A percentile compares a stretch with the other conserved stretches of the same genome.
Evolutionary conservation across 2,113 vertebrate species (phyloP).

Genomic region (Haplochromis burtoni): DNA sequence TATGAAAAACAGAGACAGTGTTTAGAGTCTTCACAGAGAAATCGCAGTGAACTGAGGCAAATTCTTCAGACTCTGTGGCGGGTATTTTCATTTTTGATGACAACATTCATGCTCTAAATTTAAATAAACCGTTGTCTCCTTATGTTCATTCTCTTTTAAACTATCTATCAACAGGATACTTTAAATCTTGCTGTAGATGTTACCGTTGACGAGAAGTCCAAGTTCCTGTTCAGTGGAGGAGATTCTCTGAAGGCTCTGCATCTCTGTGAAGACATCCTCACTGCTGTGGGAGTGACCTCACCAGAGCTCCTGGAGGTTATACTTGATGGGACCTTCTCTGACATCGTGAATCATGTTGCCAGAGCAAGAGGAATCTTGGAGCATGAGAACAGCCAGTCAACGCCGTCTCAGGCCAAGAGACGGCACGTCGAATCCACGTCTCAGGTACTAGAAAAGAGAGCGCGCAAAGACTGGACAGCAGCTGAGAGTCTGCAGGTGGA

Average conservation of each 20-base stretch:
- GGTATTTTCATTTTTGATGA: slow-evolving; percentile 63
- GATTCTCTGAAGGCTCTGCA: slow-evolving; percentile 84
- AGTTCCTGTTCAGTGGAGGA: slow-evolving; percentile 85
- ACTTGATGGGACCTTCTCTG: slow-evolving; percentile 74
- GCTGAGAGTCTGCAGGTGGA: neutral
- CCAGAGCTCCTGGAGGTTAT: slow-evolving; percentile 82
- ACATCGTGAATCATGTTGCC: slow-evolving; percentile 71
- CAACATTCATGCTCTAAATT: neutral
- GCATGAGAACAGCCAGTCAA: neutral
- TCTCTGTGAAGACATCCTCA: slow-evolving; percentile 76
- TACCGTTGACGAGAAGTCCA: slow-evolving; percentile 64
- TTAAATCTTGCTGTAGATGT: slow-evolving; percentile 69
- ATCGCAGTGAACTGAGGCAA: slow-evolving; percentile 70
- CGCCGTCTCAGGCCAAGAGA: neutral
- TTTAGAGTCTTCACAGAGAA: slow-evolving; percentile 40
- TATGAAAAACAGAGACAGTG: slow-evolving; percentile 69
- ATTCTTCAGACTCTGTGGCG: slow-evolving; percentile 82
- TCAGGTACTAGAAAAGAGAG: slow-evolving; percentile 4
- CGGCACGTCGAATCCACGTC: neutral
- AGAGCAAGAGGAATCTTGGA: neutral
- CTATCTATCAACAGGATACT: slow-evolving; percentile 62
- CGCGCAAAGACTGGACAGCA: neutral
- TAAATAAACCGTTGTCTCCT: neutral
- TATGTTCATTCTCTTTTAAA: neutral
- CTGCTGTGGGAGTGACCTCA: slow-evolving; percentile 62